A percentile compares a stretch with the other conserved stretches of the same genome.
These are phyloP conservation scores for Diphyllodes magnificus DNA, from an alignment of 2,113 vertebrate species.

Conservation along the genomic window DNA sequence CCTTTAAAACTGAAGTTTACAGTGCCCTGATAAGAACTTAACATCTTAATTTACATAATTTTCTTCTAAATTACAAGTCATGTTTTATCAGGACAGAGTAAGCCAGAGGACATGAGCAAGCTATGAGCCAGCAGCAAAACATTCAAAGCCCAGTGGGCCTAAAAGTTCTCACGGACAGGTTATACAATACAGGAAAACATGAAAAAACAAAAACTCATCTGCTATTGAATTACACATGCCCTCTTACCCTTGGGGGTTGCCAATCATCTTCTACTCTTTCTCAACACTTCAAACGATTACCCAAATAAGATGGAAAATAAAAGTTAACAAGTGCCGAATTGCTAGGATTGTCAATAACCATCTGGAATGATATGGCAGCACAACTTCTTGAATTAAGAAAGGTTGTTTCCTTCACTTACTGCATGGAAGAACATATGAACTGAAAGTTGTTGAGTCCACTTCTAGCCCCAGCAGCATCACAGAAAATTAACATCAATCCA, in stretches of 20 bases:
- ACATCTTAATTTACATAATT: constrained; percentile 44
- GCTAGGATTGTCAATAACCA: neutral
- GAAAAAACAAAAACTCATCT: neutral
- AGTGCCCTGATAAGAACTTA: constrained; percentile 36
- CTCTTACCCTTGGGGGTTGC: neutral
- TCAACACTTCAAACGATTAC: neutral
- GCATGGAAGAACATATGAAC: neutral
- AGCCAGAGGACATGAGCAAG: constrained; percentile 28
- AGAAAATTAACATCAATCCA: constrained; percentile 51
- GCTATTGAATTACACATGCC: neutral
- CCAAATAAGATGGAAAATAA: neutral
- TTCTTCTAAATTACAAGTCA: constrained; percentile 42
- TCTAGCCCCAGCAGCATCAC: constrained; percentile 8
- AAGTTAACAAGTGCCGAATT: neutral
- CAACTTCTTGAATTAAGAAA: neutral
- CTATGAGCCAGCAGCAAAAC: constrained; percentile 24
- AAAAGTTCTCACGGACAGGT: neutral
- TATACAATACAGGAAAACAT: neutral
- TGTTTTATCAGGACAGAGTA: neutral
- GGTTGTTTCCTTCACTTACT: neutral
- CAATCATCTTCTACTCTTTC: neutral
- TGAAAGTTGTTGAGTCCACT: neutral
- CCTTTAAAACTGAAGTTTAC: constrained; percentile 54
- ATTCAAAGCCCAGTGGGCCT: neutral
- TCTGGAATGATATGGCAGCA: neutral